Evolutionary conservation across 2,888 invertebrate genomes (phyloP).

Genomic region (Vesta saturnalis): DNA sequence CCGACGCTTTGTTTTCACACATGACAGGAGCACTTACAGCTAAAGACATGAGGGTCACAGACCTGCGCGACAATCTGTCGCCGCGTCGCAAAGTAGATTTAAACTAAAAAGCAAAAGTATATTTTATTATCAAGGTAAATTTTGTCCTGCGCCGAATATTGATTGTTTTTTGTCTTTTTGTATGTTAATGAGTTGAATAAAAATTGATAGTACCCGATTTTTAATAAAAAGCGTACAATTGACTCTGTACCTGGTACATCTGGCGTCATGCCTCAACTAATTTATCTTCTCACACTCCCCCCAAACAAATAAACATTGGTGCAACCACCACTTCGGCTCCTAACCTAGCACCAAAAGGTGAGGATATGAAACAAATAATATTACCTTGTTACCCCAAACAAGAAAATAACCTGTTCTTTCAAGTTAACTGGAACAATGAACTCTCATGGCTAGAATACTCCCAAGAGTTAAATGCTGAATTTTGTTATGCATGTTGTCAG

Average conservation of each 20-base stretch:
- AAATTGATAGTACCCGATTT: not conserved
- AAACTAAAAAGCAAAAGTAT: not conserved
- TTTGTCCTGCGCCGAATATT: not conserved
- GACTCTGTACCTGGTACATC: not conserved
- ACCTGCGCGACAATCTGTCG: not conserved
- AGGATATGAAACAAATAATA: constrained; percentile 5
- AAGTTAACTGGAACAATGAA: not conserved
- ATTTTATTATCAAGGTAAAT: not conserved
- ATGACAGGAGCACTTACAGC: too few relatives aligned
- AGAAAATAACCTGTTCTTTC: constrained; percentile 8
- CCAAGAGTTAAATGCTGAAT: not conserved
- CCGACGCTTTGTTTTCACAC: not conserved
- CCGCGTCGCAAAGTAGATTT: not conserved
- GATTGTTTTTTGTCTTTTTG: not conserved
- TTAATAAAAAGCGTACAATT: not conserved
- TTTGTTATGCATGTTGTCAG: constrained; percentile 16
- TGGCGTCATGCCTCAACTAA: not conserved
- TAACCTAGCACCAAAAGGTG: constrained; percentile 4
- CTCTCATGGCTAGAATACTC: constrained; percentile 1
- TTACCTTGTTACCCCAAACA: not conserved
- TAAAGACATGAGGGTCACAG: too few relatives aligned
- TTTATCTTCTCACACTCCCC: not conserved
- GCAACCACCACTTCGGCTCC: not conserved
- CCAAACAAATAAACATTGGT: not conserved
- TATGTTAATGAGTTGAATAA: not conserved